phyloP scores from a whole-genome alignment of 2,797 vertebrate genomes.

The Hirundo rustica region DNA sequence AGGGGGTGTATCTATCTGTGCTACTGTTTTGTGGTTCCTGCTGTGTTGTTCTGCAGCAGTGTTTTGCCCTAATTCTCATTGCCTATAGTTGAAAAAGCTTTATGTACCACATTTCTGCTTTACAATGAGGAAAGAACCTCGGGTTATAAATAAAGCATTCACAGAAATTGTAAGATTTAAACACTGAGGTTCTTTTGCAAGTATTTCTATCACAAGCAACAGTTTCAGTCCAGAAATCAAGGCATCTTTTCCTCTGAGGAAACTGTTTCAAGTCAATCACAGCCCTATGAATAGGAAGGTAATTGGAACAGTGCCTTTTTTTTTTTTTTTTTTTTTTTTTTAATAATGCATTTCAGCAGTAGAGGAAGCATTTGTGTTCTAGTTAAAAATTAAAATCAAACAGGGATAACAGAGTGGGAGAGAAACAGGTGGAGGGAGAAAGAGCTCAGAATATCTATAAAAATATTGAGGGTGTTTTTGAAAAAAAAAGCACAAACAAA shows the following conservation, averaged over 20 bases:
- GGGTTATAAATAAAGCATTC: slow-evolving; percentile 38
- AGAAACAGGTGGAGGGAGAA: not conserved
- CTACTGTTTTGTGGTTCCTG: not conserved
- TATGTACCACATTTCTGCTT: not conserved
- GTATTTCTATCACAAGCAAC: not conserved
- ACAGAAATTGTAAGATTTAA: not conserved
- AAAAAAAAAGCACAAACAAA: not conserved
- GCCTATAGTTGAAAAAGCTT: not conserved
- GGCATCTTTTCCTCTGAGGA: not conserved
- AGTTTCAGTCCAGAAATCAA: slow-evolving; percentile 25
- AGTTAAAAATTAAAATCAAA: slow-evolving; percentile 18
- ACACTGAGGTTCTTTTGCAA: not conserved
- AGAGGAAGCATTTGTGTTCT: not conserved
- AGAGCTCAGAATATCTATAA: not conserved
- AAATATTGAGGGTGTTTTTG: not conserved
- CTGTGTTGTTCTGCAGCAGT: not conserved
- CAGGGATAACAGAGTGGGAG: not conserved
- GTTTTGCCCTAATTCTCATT: not conserved
- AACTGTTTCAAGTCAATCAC: not conserved
- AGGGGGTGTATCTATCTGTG: not conserved
- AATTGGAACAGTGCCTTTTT: not conserved
- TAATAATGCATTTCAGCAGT: not conserved
- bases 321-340: not conserved
- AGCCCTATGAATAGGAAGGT: not conserved
- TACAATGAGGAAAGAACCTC: not conserved